Base-by-base conservation (phyloP, 2,888 invertebrate species). In the Hirtodrosophila trivittata region DNA sequence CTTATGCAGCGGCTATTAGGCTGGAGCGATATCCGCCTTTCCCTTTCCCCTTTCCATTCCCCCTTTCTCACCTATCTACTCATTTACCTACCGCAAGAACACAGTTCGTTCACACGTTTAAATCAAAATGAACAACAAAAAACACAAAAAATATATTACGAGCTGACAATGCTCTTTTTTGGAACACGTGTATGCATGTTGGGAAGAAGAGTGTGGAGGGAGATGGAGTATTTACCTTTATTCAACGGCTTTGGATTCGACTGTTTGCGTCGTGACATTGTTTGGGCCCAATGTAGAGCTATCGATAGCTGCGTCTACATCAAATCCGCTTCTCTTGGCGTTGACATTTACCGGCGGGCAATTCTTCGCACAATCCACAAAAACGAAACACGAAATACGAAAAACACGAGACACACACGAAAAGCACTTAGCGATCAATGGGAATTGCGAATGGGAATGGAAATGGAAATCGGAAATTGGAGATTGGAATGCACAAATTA, bases 251-350 rank as follows among this genome's bases (percentile, higher is more conserved):
- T 97, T 87, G 97, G 97, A 93, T 97, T 97, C 93, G 96, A 96
- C 93, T 97, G 97, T 93, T 97, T 97, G 92, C 97, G 94, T 91
- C 97, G 95, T 91, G 97, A 97, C 97, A 97, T 97, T 87, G 80
- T 85, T 66, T 71, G 75, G 72, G 73, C 65, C 66, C 74, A 68
- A 70, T 75, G 35, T 52, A 66, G 67, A 59, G 62, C 55, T 55
- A 33, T 28, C 16, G 28, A 50, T 14, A 13, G 63, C 52, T 54
- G 47, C 66, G 75, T 71, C 82, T 77, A 82, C 85, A 81, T 81
- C 54, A 80, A 81, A 71, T 70, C 66, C 46, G 71, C 50, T 43
- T 38, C n/a, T 13, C 41, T 45, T 10, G 12, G 12, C 10, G n/a
- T 43, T 55, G 46, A 59, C 78, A 77, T 77, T 82, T 75, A 62